Base-by-base conservation (phyloP, 2,797 vertebrate genomes). In the Gymnocypris eckloni region DNA sequence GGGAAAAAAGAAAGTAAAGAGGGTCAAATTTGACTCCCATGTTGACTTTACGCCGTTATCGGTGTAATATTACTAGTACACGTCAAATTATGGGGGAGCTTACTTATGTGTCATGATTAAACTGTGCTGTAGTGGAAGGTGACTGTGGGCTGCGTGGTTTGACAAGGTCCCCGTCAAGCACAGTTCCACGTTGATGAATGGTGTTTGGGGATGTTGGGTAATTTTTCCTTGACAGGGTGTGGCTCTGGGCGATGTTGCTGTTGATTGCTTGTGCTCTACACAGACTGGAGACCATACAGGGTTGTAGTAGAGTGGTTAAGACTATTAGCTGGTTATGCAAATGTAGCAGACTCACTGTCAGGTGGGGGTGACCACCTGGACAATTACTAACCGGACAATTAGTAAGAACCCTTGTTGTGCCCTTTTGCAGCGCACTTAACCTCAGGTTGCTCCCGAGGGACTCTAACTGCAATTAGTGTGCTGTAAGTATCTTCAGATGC, bases 101-200 rank as follows among this genome's bases (percentile, higher is more conserved):
- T 54, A 87, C 76, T n/a, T 86, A 54, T 87, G 54, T 88, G 87
- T 87, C 87, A 83, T 88, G 89, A 89, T 91, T 90, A 72, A 56
- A 77, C 28, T 84, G 25, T 18, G 45, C 72, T 11, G 76, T 61
- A 41, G 37, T 90, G 78, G 86, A 79, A 84, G 81, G 64, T 41
- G 80, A 76, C 66, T 77, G 81, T 15, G 18, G 72, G 50, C 54
- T 87, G 77, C 54, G 81, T 70, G 52, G 78, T 71, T 79, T 91
- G 89, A 90, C 91, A 88, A 88, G 89, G 87, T 90, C 86, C 88
- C 88, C 86, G 85, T 91, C 87, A 87, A 87, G 80, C 87, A 69
- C 81, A 69, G 71, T 86, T 88, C 81, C 80, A 61, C 87, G 80
- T 82, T 90, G 89, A 89, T 91, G 86, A 89, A 89, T 91, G 87